Conservation (phyloP, 2,797 vertebrate genomes). For the Poeciliopsis infans region DNA sequence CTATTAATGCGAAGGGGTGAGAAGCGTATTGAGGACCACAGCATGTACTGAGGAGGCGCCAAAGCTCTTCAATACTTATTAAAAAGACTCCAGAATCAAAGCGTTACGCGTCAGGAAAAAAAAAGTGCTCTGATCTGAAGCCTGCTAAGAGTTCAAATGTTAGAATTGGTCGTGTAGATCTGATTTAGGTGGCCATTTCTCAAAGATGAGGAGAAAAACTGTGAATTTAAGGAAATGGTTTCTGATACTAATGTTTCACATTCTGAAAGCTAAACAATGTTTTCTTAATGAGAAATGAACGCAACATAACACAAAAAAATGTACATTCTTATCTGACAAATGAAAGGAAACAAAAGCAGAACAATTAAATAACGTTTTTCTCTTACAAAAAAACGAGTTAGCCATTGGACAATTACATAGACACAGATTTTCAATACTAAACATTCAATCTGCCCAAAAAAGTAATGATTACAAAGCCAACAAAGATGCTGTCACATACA, state of each 20-base stretch:
- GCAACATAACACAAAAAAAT: constrained; percentile 78
- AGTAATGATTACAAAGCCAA: constrained; percentile 94
- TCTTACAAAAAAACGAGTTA: constrained; percentile 84
- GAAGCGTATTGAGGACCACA: constrained; percentile 15
- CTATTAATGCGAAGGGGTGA: neutral
- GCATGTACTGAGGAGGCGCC: constrained; percentile 3
- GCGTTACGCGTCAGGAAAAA: constrained; percentile 19
- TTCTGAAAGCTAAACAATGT: constrained; percentile 83
- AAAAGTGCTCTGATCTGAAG: constrained; percentile 52
- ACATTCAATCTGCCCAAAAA: constrained; percentile 96
- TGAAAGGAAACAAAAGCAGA: constrained; percentile 51
- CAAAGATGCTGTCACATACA: constrained; percentile 87
- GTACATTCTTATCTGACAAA: constrained; percentile 84
- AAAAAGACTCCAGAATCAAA: constrained; percentile 24
- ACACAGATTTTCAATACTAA: constrained; percentile 94
- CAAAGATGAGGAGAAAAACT: constrained; percentile 55
- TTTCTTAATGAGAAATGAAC: constrained; percentile 84
- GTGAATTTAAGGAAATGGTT: constrained; percentile 61
- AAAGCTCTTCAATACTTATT: constrained; percentile 26
- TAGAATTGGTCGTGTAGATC: constrained; percentile 56
- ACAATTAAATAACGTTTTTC: constrained; percentile 67
- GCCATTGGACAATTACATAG: constrained; percentile 93
- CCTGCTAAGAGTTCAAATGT: constrained; percentile 44
- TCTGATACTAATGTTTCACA: constrained; percentile 69
- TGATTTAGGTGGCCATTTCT: constrained; percentile 52